Evolutionary conservation across 2,113 vertebrate species (phyloP).

Genomic region (Trinectes maculatus): DNA sequence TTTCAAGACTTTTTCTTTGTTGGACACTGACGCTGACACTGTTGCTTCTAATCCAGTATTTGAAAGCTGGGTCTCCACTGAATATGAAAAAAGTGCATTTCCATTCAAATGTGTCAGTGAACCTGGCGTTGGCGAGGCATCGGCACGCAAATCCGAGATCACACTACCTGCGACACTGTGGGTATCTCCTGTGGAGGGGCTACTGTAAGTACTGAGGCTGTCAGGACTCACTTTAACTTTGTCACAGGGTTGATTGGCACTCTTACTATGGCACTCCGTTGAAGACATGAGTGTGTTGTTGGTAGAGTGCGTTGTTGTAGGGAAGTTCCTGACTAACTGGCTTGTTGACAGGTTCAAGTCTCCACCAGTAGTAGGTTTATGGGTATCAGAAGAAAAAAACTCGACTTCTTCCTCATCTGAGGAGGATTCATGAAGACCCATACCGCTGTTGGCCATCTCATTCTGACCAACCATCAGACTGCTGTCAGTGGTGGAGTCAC

Average conservation of each 20-base stretch:
- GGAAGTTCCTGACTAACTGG: constrained; percentile 1
- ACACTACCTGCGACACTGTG: constrained; percentile 22
- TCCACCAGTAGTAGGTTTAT: constrained; percentile 2
- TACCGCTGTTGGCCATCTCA: constrained; percentile 2
- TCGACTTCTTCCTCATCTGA: constrained; percentile 90
- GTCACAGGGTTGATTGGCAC: constrained; percentile 32
- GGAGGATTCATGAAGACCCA: constrained; percentile 53
- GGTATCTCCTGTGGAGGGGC: constrained; percentile 15
- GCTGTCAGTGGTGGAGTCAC: constrained; percentile 74
- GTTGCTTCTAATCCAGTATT: constrained; percentile 30
- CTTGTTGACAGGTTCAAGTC: constrained; percentile 12
- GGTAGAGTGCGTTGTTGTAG: constrained; percentile 16
- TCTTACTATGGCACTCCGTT: constrained; percentile 1
- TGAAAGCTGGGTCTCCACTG: constrained; percentile 64
- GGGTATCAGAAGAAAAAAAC: constrained; percentile 77
- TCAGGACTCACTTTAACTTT: constrained; percentile 4
- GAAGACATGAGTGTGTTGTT: constrained; percentile 26
- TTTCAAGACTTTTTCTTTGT: constrained; percentile 69
- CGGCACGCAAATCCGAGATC: constrained; percentile 28
- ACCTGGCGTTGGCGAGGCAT: constrained; percentile 20
- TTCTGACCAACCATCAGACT: constrained; percentile 7
- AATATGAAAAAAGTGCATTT: constrained; percentile 48
- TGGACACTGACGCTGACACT: constrained; percentile 59
- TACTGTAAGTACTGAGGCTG: constrained; percentile 26
- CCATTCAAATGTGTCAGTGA: constrained; percentile 27